Evolutionary conservation across 2,797 vertebrate genomes (phyloP), one percentile per base, ranked within the genome.

Genomic region (Helarctos malayanus): DNA sequence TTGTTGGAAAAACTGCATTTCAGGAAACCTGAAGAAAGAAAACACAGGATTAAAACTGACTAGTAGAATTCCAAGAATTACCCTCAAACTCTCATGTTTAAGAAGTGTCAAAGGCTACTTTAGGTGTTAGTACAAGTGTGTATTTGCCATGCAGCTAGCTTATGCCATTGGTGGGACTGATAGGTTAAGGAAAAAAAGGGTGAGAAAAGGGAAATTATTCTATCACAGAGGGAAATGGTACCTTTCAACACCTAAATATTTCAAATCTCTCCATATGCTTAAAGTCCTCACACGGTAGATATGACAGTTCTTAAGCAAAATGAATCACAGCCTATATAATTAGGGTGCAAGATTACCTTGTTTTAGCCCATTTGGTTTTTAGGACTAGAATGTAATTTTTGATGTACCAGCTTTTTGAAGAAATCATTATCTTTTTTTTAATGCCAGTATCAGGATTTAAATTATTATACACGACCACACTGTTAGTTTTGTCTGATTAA

Each of bases 1-100:
- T 94, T 99, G 99, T 98, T 99, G 99, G 98, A 99, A 99, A 99
- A 99, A 99, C 93, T 99, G 99, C 98, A 99, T 99, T 99, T 99
- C 99, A 93, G 99, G 99, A 99, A 99, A 99, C 98, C 99, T 99
- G 96, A 47, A 98, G 97, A 98, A 96, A 93, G 96, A 97, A 98
- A 93, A 98, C 16, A 97, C 76, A 87, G 59, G 63, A 94, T 0
- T 49, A 68, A 97, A 96, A 65, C 78, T 97, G 98, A 97, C 78
- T 68, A 97, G 90, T 0, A 96, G 5, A 90, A 93, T 1, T 3
- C 89, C 88, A 91, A 96, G 54, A 98, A 97, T 80, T 61, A 95
- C 18, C 87, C 71, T 92, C 61, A 97, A 92, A 98, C 19, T 82
- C 54, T 89, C 27, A 73, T 47, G 54, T 87, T 59, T 35, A 76